phyloP scores from a whole-genome alignment of 1,140 invertebrate species.

The Heliothis virescens region DNA sequence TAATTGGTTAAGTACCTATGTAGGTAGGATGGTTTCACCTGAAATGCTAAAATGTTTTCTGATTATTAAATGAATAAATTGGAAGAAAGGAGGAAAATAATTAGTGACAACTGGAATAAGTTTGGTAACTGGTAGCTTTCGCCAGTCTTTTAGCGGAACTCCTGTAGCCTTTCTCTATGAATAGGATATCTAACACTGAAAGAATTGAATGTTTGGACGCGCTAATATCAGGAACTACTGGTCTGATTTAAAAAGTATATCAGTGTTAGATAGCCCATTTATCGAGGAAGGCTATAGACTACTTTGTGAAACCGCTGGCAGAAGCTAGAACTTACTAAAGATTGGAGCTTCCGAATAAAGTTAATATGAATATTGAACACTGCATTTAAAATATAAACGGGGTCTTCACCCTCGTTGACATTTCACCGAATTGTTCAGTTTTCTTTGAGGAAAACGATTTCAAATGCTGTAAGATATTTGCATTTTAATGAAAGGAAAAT shows the following conservation, averaged over 20 bases:
- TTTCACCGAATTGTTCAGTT: neutral
- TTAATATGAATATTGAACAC: neutral
- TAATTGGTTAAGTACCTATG: conserved; percentile 89
- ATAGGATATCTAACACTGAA: too few relatives aligned
- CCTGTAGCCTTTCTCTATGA: too few relatives aligned
- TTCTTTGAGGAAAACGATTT: conserved; percentile 7
- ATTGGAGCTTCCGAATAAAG: neutral
- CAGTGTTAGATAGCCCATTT: too few relatives aligned
- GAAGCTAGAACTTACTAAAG: too few relatives aligned
- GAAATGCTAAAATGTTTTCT: neutral
- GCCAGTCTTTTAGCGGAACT: too few relatives aligned
- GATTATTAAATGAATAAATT: neutral
- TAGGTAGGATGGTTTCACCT: conserved; percentile 59
- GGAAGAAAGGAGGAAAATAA: neutral
- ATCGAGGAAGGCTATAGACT: too few relatives aligned
- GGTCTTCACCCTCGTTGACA: neutral
- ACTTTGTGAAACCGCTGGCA: too few relatives aligned
- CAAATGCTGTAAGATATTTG: neutral
- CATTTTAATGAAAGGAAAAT: conserved; percentile 21
- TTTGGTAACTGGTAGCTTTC: too few relatives aligned
- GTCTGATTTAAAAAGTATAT: too few relatives aligned
- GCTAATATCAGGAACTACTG: too few relatives aligned
- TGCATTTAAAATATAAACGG: neutral
- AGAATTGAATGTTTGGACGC: too few relatives aligned
- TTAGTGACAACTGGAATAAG: too few relatives aligned